Evolutionary conservation across 2,113 vertebrate genomes (phyloP).

Genomic region (Myrmecobius fasciatus): DNA sequence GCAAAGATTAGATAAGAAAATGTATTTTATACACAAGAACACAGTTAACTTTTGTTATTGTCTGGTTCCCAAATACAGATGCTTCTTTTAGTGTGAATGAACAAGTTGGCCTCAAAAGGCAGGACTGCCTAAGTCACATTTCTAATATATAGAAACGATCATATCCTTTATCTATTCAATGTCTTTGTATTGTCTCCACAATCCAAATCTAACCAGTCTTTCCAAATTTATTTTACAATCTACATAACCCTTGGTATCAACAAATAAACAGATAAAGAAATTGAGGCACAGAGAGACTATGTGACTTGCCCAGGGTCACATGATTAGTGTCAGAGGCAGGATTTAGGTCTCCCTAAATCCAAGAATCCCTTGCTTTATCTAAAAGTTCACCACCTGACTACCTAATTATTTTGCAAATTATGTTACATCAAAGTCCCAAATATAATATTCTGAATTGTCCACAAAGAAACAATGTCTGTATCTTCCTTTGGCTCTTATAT

Average conservation of each 20-base stretch:
- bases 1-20: background rate
- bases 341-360: background rate
- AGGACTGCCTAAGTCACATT: background rate
- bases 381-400: background rate
- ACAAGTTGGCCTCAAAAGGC: background rate
- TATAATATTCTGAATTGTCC: background rate
- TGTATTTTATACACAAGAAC: background rate
- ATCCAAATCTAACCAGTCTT: background rate
- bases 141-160: background rate
- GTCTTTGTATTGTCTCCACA: background rate
- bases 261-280: background rate
- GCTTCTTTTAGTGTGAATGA: background rate
- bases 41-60: background rate
- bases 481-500: constrained; percentile 14
- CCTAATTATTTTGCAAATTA: background rate
- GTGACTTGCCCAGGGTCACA: background rate
- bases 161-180: background rate
- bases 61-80: background rate
- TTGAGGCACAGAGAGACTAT: background rate
- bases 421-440: background rate
- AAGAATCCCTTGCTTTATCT: background rate
- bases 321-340: background rate
- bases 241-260: background rate
- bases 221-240: background rate
- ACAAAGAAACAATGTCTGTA: background rate